Base-by-base conservation (phyloP, 2,888 invertebrate species). In the Melipona bicolor region DNA sequence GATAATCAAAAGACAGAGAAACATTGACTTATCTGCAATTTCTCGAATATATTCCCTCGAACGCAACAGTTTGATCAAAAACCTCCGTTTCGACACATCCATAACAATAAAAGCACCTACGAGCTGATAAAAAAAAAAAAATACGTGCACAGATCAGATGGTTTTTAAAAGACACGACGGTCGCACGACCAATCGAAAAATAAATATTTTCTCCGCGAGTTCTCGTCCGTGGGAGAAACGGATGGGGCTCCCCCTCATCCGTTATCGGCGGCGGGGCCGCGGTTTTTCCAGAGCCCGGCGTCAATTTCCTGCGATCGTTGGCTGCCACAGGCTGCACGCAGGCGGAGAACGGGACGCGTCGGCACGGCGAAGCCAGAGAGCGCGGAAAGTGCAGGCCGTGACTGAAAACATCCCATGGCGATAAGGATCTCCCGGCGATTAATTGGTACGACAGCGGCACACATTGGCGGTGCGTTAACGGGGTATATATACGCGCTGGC, bases 401-500 rank as follows among this genome's bases (percentile, higher is more conserved):
- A 87, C 89, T 87, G 87, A 85, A 88, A 88, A 87, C 90, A 85
- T 87, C 90, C 87, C 88, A 87, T 84, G 81, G 65, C 83, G 88
- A 90, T 87, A 86, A 79, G n/a, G 87, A 90, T 88, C 90, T 84
- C 83, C 83, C 92, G 92, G 92, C 93, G 92, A 94, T 94, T 94
- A 93, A 94, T 94, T 94, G 93, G 93, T 93, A 93, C 92, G 93
- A 93, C 93, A 92, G 93, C 92, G 92, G 92, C 92, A 91, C 91
- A 79, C 86, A 83, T 87, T 90, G 91, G 90, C 89, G 85, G 81
- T 85, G 79, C 85, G 86, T 84, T 81, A 84, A 74, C 84, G 80
- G 84, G 74, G 43, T 43, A 43, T 43, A 43, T 79, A 79, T 54
- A 68, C 64, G 65, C 79, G 21, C 6, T 43, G 43, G 81, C 81